Conservation (phyloP, 2,888 invertebrate genomes). For the Sinhomidia bicolor region DNA sequence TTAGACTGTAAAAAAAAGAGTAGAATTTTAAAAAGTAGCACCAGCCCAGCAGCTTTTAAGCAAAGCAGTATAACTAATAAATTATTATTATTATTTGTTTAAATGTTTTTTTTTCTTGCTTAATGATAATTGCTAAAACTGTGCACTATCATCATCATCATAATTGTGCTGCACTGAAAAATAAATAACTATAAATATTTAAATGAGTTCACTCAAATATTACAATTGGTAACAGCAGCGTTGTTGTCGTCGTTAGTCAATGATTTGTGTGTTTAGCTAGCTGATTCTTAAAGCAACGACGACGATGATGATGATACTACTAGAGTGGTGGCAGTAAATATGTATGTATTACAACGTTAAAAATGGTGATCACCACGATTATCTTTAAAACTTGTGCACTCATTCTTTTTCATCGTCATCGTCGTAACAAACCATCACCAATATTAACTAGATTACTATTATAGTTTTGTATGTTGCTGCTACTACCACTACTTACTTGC, state of each 20-base stretch:
- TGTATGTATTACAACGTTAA: conserved; percentile 3
- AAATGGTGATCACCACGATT: not conserved
- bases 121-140: no score
- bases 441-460: conserved; percentile 39
- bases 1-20: not conserved
- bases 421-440: not conserved
- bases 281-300: no score
- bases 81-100: no score
- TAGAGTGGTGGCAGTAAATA: not conserved
- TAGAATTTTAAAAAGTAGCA: not conserved
- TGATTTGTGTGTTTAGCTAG: no score
- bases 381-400: not conserved
- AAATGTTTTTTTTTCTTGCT: no score
- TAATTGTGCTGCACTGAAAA: no score
- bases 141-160: no score
- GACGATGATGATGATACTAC: not conserved
- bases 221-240: no score
- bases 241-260: not conserved
- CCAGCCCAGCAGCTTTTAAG: no score
- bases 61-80: no score
- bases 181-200: not conserved
- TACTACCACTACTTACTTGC: conserved; percentile 13
- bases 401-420: not conserved
- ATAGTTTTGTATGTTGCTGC: no score
- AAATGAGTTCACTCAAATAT: not conserved